phyloP scores from a whole-genome alignment of 2,113 vertebrate genomes.

The Oncorhynchus kisutch region DNA sequence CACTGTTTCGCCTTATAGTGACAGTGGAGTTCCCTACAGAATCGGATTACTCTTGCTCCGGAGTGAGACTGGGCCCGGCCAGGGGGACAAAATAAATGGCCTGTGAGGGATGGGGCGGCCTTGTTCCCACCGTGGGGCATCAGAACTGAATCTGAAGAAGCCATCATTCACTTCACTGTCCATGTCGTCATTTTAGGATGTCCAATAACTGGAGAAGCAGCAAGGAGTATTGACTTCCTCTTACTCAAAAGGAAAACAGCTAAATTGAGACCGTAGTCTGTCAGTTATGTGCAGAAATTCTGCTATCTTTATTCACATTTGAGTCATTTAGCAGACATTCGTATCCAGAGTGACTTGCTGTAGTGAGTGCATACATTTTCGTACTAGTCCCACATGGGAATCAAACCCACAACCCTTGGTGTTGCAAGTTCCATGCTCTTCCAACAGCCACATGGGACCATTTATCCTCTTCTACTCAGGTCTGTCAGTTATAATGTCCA shows the following conservation, averaged over 20 bases:
- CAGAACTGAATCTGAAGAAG: conserved; percentile 50
- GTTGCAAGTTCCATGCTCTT: too few relatives aligned
- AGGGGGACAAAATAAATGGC: conserved; percentile 34
- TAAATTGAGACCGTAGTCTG: conserved; percentile 9
- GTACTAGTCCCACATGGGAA: too few relatives aligned
- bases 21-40: conserved; percentile 52
- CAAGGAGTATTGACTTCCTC: conserved; percentile 51
- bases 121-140: conserved; percentile 39
- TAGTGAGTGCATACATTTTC: too few relatives aligned
- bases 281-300: conserved; percentile 9
- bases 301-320: neutral
- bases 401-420: too few relatives aligned
- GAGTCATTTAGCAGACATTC: too few relatives aligned
- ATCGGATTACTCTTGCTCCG: conserved; percentile 39
- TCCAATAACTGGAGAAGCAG: conserved; percentile 47
- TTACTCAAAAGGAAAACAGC: conserved; percentile 41
- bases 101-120: conserved; percentile 48
- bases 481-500: neutral
- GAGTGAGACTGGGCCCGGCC: conserved; percentile 46
- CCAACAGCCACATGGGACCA: too few relatives aligned
- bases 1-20: conserved; percentile 44
- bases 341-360: too few relatives aligned
- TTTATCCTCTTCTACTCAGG: neutral
- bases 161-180: conserved; percentile 61
- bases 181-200: conserved; percentile 55